Percentiles rank a stretch among this genome's conserved stretches.
These are phyloP conservation scores for Pandion haliaetus DNA, from an alignment of 2,113 vertebrate species.

Conservation along the genomic window DNA sequence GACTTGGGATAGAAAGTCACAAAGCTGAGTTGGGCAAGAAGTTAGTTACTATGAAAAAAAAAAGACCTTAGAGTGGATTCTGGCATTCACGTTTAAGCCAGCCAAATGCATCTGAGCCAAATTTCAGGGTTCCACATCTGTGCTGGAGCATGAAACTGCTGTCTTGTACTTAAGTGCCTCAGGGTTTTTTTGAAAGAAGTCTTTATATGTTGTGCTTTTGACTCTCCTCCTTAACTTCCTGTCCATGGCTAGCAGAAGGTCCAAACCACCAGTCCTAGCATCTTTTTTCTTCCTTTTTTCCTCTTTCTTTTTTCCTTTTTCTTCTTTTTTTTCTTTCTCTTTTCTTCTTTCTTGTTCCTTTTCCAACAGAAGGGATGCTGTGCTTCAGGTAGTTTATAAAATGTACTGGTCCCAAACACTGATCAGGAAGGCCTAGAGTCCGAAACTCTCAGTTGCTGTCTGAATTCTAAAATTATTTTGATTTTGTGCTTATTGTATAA, in stretches of 20 bases:
- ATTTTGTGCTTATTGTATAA: neutral
- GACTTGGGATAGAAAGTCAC: neutral
- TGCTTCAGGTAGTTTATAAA: neutral
- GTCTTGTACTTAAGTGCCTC: neutral
- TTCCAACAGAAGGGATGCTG: neutral
- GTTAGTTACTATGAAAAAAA: neutral
- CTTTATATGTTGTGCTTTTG: neutral
- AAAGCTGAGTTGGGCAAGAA: neutral
- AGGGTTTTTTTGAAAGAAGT: neutral
- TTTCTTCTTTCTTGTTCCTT: neutral
- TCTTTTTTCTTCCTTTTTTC: accelerated
- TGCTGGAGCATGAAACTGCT: neutral
- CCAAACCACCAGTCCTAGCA: neutral
- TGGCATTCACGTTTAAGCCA: neutral
- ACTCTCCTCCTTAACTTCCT: neutral
- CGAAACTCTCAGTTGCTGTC: neutral
- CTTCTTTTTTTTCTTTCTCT: accelerated
- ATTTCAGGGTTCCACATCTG: neutral
- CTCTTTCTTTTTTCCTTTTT: too few relatives aligned
- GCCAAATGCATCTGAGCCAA: neutral
- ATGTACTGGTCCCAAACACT: neutral
- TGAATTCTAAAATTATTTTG: neutral
- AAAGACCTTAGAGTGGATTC: neutral
- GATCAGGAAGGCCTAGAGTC: neutral
- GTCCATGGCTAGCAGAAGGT: neutral